A percentile compares a stretch with the other conserved stretches of the same genome.
Conservation (phyloP, 2,888 invertebrate species). For the Diachrysia chrysitis region DNA sequence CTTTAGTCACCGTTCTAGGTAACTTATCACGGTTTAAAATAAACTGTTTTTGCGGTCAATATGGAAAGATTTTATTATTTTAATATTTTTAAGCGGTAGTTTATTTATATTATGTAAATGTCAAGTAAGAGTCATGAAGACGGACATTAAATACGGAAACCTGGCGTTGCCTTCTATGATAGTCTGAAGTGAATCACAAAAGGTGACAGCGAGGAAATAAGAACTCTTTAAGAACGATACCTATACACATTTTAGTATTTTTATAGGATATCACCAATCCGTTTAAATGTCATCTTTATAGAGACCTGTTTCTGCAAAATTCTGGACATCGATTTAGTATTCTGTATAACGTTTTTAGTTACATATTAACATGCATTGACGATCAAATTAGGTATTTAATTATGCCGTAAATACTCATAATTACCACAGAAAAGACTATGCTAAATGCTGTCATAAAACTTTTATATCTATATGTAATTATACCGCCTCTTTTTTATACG, state of each 20-base stretch:
- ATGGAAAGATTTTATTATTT: slow-evolving; percentile 7
- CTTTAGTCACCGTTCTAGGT: slow-evolving; percentile 54
- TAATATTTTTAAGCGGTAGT: slow-evolving; percentile 5
- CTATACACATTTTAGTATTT: background rate
- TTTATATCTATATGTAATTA: no score
- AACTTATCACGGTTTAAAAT: slow-evolving; percentile 40
- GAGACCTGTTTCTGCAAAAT: background rate
- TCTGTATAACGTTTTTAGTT: background rate
- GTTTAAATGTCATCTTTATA: slow-evolving; percentile 26
- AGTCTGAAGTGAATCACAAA: slow-evolving; percentile 33
- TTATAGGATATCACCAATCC: slow-evolving; percentile 16
- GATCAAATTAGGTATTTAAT: background rate
- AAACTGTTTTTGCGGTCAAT: slow-evolving; percentile 31
- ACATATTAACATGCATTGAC: background rate
- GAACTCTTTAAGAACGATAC: slow-evolving; percentile 24
- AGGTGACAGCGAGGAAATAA: slow-evolving; percentile 32
- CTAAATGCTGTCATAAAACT: no score
- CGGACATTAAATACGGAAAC: slow-evolving; percentile 18
- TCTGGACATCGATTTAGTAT: slow-evolving; percentile 6
- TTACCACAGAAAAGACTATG: no score
- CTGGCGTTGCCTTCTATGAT: slow-evolving; percentile 13
- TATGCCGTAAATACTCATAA: no score
- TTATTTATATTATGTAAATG: background rate
- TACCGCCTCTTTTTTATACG: no score
- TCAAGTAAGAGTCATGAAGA: slow-evolving; percentile 17